phyloP scores from a whole-genome alignment of 1,140 invertebrate species.

The Drosophila asahinai region DNA sequence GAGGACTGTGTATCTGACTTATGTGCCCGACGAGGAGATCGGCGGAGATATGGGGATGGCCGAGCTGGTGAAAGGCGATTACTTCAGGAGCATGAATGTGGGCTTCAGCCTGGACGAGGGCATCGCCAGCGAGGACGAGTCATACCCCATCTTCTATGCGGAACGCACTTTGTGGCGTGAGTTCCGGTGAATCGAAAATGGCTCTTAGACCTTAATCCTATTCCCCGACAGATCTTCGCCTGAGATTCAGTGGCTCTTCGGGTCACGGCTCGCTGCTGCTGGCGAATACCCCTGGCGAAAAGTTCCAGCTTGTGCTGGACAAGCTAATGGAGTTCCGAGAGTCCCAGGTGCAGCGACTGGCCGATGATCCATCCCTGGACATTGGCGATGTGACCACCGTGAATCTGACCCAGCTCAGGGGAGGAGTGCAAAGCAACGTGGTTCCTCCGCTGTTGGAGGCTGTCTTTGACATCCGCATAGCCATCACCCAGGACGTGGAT shows the following conservation, averaged over 20 bases:
- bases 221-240: slow-evolving; percentile 44
- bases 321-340: slow-evolving; percentile 91
- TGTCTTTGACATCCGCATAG: slow-evolving; percentile 93
- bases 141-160: slow-evolving; percentile 27
- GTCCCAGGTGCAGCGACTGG: slow-evolving; percentile 88
- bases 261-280: slow-evolving; percentile 95
- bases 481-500: slow-evolving; percentile 89
- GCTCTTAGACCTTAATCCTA: background rate
- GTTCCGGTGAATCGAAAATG: background rate
- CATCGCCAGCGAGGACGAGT: slow-evolving; percentile 79
- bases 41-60: slow-evolving; percentile 94
- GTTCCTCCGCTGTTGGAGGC: slow-evolving; percentile 92
- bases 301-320: slow-evolving; percentile 91
- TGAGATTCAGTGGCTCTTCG: slow-evolving; percentile 88
- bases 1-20: slow-evolving; percentile 90
- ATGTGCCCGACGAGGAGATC: slow-evolving; percentile 97
- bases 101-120: slow-evolving; percentile 96
- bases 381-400: slow-evolving; percentile 95
- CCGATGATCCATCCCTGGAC: slow-evolving; percentile 87
- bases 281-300: slow-evolving; percentile 93
- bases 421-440: slow-evolving; percentile 96
- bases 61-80: slow-evolving; percentile 90
- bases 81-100: slow-evolving; percentile 93
- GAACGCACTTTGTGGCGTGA: slow-evolving; percentile 86
- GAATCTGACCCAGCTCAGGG: slow-evolving; percentile 94